Evolutionary conservation across 2,888 invertebrate genomes (phyloP).

Genomic region (Chloromyia formosa): DNA sequence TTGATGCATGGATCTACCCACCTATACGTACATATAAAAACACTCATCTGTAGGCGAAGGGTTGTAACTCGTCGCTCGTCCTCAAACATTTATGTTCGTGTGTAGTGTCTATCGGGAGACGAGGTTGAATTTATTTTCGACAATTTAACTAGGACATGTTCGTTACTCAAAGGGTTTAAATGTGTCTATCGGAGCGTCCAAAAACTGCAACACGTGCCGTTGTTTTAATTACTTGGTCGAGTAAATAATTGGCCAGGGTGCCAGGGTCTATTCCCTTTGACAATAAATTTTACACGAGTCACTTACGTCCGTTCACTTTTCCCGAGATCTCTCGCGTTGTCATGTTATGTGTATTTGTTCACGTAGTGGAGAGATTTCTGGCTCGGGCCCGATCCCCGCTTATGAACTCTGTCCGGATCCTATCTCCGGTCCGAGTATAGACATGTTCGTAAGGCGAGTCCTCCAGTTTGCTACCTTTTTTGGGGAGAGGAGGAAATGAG

Average conservation of each 20-base stretch:
- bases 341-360: neutral
- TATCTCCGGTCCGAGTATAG: neutral
- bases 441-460: neutral
- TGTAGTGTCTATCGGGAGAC: slow-evolving; percentile 16
- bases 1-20: neutral
- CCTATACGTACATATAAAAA: no score
- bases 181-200: slow-evolving; percentile 45
- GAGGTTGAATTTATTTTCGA: slow-evolving; percentile 45
- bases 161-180: slow-evolving; percentile 47
- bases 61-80: neutral
- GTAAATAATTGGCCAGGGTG: slow-evolving; percentile 48
- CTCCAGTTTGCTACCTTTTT: no score
- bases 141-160: slow-evolving; percentile 41
- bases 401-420: neutral
- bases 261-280: slow-evolving; percentile 44
- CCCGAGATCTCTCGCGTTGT: neutral
- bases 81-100: neutral
- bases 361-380: neutral
- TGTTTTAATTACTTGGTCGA: slow-evolving; percentile 50
- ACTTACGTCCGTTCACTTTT: slow-evolving; percentile 43
- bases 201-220: slow-evolving; percentile 49
- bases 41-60: no score
- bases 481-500: no score
- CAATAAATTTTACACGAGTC: slow-evolving; percentile 49
- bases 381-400: neutral